Percentiles rank a stretch among this genome's conserved stretches.
These are phyloP conservation scores for Calliphora vicina DNA, from an alignment of 1,140 invertebrate genomes.

Conservation along the genomic window DNA sequence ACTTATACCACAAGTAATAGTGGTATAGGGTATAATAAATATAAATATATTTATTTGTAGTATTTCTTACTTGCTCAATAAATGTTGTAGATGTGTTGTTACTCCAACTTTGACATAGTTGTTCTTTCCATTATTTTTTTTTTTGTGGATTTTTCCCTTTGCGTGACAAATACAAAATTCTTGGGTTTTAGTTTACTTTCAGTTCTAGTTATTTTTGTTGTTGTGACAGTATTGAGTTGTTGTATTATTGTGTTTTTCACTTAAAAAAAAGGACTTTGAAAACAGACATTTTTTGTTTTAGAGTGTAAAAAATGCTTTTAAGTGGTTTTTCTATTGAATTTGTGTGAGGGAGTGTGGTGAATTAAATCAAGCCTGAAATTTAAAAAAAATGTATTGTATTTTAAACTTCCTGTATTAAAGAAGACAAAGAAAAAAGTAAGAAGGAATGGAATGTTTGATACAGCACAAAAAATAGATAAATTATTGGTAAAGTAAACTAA, in stretches of 20 bases:
- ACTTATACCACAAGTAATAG: no score
- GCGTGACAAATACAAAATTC: neutral
- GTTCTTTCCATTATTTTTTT: no score
- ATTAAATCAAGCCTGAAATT: neutral
- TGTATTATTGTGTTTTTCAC: no score
- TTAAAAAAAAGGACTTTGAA: neutral
- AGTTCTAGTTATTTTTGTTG: neutral
- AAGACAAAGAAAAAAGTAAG: no score
- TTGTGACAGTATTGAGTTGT: neutral
- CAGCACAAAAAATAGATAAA: no score
- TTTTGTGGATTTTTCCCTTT: neutral
- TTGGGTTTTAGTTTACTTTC: neutral
- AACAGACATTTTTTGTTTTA: neutral
- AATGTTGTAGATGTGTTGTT: no score
- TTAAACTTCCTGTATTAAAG: neutral
- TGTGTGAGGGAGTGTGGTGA: neutral
- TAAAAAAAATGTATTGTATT: neutral
- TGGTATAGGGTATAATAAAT: no score
- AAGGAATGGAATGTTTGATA: no score
- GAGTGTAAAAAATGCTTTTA: neutral
- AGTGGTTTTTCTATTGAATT: neutral
- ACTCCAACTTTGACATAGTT: no score
- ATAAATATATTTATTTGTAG: no score
- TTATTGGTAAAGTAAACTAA: no score
- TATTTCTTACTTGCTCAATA: no score